Evolutionary conservation across 2,797 vertebrate species (phyloP).

Genomic region (Sandelia bainsii): DNA sequence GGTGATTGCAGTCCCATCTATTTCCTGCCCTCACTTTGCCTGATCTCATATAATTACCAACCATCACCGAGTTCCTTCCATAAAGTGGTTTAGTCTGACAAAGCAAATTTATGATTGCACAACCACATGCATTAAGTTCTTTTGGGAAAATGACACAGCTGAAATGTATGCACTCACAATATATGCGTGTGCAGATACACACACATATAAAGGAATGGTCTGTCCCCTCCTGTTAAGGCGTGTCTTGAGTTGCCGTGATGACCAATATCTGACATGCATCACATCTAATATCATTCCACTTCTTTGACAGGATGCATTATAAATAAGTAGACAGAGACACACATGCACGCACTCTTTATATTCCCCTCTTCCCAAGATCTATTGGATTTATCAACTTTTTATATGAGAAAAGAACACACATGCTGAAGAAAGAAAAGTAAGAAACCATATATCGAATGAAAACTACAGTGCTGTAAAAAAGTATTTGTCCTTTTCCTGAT

Average conservation of each 20-base stretch:
- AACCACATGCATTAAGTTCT: constrained; percentile 29
- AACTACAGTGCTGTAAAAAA: not conserved
- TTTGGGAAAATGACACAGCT: constrained; percentile 25
- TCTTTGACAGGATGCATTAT: constrained; percentile 79
- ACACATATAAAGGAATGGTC: constrained; percentile 30
- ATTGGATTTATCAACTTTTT: constrained; percentile 26
- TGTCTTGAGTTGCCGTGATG: constrained; percentile 67
- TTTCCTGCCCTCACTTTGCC: constrained; percentile 39
- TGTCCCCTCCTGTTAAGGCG: constrained; percentile 67
- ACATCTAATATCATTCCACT: constrained; percentile 78
- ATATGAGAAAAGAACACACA: constrained; percentile 3
- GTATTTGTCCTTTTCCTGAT: no score
- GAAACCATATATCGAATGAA: constrained; percentile 10
- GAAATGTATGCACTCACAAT: constrained; percentile 16
- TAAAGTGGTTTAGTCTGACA: constrained; percentile 41
- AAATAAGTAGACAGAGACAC: constrained; percentile 70
- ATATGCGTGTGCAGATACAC: constrained; percentile 13
- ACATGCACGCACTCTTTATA: constrained; percentile 3
- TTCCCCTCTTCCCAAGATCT: constrained; percentile 12
- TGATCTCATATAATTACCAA: constrained; percentile 50
- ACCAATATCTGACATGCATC: constrained; percentile 77
- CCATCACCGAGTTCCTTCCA: constrained; percentile 24
- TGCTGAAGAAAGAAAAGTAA: not conserved
- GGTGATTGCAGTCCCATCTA: constrained; percentile 41
- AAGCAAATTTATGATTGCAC: constrained; percentile 29